phyloP scores from a whole-genome alignment of 2,113 vertebrate species.

The Tapirus terrestris region DNA sequence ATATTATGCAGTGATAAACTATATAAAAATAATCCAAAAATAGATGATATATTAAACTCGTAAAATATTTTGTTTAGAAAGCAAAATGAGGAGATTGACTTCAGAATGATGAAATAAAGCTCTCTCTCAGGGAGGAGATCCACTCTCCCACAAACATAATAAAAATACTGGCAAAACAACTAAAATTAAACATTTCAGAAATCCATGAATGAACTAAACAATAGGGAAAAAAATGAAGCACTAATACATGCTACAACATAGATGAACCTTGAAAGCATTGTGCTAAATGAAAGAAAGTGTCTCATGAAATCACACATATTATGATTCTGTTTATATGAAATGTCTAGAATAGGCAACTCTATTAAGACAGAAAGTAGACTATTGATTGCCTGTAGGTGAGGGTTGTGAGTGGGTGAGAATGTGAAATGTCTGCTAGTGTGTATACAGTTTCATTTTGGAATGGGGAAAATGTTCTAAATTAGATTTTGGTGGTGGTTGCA shows the following conservation, averaged over 20 bases:
- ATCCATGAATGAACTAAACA: background rate
- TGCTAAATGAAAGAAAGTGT: background rate
- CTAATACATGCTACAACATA: background rate
- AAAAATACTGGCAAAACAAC: background rate
- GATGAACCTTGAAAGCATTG: background rate
- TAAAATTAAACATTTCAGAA: background rate
- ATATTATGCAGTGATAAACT: background rate
- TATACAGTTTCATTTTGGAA: background rate
- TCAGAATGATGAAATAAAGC: background rate
- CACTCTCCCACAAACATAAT: background rate
- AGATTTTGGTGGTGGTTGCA: background rate
- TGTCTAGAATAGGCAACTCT: background rate
- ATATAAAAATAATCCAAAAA: background rate
- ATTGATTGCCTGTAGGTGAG: background rate
- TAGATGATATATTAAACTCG: background rate
- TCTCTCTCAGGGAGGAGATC: background rate
- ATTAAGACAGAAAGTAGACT: background rate
- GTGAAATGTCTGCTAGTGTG: background rate
- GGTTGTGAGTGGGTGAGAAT: background rate
- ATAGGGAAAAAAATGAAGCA: background rate
- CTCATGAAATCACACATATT: background rate
- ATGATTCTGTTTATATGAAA: background rate
- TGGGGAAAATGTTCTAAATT: background rate
- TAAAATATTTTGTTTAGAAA: background rate
- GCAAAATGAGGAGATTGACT: background rate